phyloP scores from a whole-genome alignment of 2,888 invertebrate species.

The Muschampia plurimacula region DNA sequence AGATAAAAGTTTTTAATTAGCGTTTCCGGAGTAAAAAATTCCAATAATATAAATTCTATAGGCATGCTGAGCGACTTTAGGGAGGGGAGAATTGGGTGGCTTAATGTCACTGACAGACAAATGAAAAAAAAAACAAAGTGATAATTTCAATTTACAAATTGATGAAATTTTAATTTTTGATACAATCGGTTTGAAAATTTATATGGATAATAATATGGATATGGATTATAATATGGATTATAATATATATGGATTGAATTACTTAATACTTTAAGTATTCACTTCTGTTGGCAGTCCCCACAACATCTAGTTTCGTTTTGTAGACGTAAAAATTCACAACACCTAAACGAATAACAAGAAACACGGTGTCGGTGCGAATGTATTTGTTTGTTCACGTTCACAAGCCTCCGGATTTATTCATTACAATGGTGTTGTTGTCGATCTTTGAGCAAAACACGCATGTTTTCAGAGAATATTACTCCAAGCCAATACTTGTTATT shows the following conservation, averaged over 20 bases:
- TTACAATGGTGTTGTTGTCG: slow-evolving; percentile 55
- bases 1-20: background rate
- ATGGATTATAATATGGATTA: too few species aligned
- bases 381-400: slow-evolving; percentile 42
- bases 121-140: too few species aligned
- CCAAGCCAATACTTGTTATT: slow-evolving; percentile 48
- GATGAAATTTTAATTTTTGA: too few species aligned
- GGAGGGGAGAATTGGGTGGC: too few species aligned
- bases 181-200: too few species aligned
- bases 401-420: slow-evolving; percentile 33
- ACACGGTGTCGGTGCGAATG: slow-evolving; percentile 45
- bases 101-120: too few species aligned
- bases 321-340: slow-evolving; percentile 30
- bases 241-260: too few species aligned
- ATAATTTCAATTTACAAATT: too few species aligned
- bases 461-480: slow-evolving; percentile 72
- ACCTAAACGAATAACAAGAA: slow-evolving; percentile 59
- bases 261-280: too few species aligned
- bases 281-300: too few species aligned
- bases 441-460: slow-evolving; percentile 66
- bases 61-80: background rate
- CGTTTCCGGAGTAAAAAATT: background rate
- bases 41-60: background rate
- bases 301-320: background rate
- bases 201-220: too few species aligned